Evolutionary conservation across 2,113 vertebrate genomes (phyloP).

Genomic region (Damaliscus lunatus): DNA sequence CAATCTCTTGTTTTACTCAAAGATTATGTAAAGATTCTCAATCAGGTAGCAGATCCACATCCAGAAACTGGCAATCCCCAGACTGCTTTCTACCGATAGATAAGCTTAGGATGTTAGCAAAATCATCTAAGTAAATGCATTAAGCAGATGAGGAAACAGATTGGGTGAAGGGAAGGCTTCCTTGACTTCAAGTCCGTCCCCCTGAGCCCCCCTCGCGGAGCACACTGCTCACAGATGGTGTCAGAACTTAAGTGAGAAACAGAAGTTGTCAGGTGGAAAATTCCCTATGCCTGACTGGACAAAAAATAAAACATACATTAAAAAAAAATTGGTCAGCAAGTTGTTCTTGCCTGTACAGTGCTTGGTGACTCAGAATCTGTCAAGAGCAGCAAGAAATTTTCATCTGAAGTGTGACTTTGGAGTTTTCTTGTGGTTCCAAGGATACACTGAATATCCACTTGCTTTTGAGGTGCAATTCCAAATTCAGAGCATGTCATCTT

Average conservation of each 20-base stretch:
- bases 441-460: background rate
- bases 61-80: constrained; percentile 48
- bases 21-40: constrained; percentile 64
- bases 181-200: background rate
- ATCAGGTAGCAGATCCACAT: constrained; percentile 48
- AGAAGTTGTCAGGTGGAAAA: constrained; percentile 67
- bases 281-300: constrained; percentile 23
- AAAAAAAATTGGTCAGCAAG: constrained; percentile 19
- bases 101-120: background rate
- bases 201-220: background rate
- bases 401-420: background rate
- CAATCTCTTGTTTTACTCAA: constrained; percentile 47
- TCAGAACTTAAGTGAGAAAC: constrained; percentile 32
- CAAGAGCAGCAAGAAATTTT: constrained; percentile 34
- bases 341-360: background rate
- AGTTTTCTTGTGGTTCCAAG: constrained; percentile 36
- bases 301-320: constrained; percentile 30
- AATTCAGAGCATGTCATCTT: background rate
- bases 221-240: constrained; percentile 31
- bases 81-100: background rate
- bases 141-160: constrained; percentile 46
- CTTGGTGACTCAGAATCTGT: constrained; percentile 44
- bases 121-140: background rate
- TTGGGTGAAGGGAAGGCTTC: background rate
- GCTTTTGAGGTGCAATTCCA: background rate